Evolutionary conservation across 2,113 vertebrate genomes (phyloP).

Genomic region (Uropsilus gracilis): DNA sequence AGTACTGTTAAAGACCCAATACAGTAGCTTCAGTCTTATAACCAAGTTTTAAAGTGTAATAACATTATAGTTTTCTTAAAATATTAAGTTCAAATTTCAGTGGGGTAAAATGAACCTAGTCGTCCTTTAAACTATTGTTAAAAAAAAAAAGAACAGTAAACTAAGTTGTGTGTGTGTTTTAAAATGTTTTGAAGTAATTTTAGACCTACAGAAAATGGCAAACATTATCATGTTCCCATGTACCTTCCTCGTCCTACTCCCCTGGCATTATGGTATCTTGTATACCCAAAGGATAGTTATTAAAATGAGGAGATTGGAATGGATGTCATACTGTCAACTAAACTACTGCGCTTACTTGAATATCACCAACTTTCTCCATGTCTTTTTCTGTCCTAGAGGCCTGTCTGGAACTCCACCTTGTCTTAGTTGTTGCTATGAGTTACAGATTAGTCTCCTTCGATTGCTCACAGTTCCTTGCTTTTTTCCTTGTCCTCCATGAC

Average conservation of each 20-base stretch:
- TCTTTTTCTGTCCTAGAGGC: neutral
- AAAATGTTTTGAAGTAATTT: constrained; percentile 14
- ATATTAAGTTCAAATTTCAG: neutral
- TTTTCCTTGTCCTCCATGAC: neutral
- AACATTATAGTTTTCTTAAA: neutral
- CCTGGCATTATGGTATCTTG: neutral
- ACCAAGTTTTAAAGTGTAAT: neutral
- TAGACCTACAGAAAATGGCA: neutral
- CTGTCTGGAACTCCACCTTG: neutral
- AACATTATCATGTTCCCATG: neutral
- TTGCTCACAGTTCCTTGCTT: neutral
- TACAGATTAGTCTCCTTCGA: neutral
- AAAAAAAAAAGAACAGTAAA: neutral
- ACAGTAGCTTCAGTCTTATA: neutral
- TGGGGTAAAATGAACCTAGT: neutral
- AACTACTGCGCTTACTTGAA: neutral
- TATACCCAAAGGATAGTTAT: neutral
- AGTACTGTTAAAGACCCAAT: neutral
- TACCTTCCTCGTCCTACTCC: neutral
- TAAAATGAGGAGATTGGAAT: neutral
- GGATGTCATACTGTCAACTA: neutral
- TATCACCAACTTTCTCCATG: neutral
- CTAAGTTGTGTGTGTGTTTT: neutral
- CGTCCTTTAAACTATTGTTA: neutral
- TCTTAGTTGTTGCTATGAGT: neutral